These are phyloP conservation scores for Eira barbara DNA, from an alignment of 2,113 vertebrate species.

Conservation along the genomic window DNA sequence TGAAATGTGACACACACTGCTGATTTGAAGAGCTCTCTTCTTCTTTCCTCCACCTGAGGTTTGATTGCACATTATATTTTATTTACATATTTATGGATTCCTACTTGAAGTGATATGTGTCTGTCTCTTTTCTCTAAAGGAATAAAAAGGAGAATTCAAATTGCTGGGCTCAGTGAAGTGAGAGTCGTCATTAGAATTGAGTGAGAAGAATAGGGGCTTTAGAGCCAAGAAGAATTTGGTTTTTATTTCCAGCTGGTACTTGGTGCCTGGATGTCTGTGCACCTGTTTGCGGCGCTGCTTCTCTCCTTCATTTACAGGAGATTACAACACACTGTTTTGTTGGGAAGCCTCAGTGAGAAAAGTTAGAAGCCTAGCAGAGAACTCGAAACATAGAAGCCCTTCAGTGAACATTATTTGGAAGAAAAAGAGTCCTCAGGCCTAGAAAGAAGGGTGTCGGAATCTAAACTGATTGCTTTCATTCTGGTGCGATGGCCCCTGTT, in stretches of 20 bases:
- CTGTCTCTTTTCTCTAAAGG: slow-evolving; percentile 30
- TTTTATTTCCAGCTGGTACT: background rate
- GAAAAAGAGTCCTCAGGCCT: background rate
- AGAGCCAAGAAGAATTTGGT: background rate
- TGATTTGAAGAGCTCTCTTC: background rate
- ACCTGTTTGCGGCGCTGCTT: background rate
- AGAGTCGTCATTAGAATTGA: slow-evolving; percentile 41
- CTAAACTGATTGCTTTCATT: background rate
- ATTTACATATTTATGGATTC: slow-evolving; percentile 68
- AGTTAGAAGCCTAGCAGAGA: background rate
- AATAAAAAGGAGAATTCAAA: slow-evolving; percentile 49
- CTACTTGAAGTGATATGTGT: slow-evolving; percentile 46
- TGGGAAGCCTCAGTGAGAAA: background rate
- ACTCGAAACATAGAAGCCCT: background rate
- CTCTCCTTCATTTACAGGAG: background rate
- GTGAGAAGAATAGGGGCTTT: slow-evolving; percentile 28
- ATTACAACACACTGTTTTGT: background rate
- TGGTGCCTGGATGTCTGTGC: background rate
- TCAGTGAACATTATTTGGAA: background rate
- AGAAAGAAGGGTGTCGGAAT: background rate
- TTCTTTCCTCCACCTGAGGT: background rate
- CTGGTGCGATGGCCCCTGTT: background rate
- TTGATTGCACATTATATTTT: slow-evolving; percentile 43
- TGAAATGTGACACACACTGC: background rate
- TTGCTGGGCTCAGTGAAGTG: slow-evolving; percentile 16